Base-by-base conservation (phyloP, 2,888 invertebrate species). In the Xestoiulus laeticollis region DNA sequence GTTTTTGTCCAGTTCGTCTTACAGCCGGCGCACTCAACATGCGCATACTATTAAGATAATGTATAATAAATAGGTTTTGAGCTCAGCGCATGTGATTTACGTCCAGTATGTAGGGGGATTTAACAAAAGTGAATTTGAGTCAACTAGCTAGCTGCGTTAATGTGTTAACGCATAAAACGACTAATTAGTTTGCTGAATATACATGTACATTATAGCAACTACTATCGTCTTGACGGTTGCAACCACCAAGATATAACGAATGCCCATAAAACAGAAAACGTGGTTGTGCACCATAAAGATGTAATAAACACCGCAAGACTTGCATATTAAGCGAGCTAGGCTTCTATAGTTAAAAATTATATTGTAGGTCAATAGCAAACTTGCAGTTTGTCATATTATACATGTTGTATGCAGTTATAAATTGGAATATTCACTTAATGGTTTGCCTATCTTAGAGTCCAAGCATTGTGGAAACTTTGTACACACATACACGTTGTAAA, bases 151-250 rank as follows among this genome's bases (percentile, higher is more conserved):
- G 78, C 78, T 78, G 78, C 30, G 78, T 30, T 30, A 78, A 78
- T 78, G 78, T 30, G 78, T 30, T 78, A 30, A 10, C 10, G 78
- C 78, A 78, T 78, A 78, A 78, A 78, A 30, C 78, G 78, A 78
- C 78, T 78, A 78, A 78, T 78, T 78, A 78, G 78, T 78, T 78
- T 78, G 78, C 78, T 30, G 78, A 22, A 59, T 78, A 30, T n/a
- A n/a, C n/a, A n/a, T n/a, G n/a, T n/a, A n/a, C n/a, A n/a, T n/a
- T n/a, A n/a, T 78, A 78, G 78, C 78, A 14, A 30, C 30, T 78
- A 12, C 26, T 30, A 78, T 26, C 78, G 78, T 22, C 78, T 78
- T 30, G 78, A 78, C 30, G 78, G 78, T 30, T 78, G 30, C 26
- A 78, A 78, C 78, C 68, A 26, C 68, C 78, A 78, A 78, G 78